phyloP scores from a whole-genome alignment of 2,888 invertebrate genomes.

The Drosophila formosana region DNA sequence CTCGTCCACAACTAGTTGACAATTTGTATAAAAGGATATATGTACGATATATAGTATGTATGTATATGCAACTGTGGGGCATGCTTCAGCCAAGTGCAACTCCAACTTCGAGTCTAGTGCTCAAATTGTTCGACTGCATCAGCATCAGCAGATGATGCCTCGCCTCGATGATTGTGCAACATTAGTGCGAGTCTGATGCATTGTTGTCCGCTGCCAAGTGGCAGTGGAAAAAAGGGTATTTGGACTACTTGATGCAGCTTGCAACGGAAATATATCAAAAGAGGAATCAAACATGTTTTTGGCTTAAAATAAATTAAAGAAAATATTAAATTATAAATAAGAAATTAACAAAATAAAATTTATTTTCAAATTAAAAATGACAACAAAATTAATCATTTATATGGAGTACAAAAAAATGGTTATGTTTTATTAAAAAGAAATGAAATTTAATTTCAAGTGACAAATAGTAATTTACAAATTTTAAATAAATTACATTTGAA shows the following conservation, averaged over 20 bases:
- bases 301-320: too few relatives aligned
- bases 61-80: conserved; percentile 3
- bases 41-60: too few relatives aligned
- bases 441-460: too few relatives aligned
- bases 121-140: conserved; percentile 11
- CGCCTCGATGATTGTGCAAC: conserved; percentile 59
- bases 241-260: conserved; percentile 5
- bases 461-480: too few relatives aligned
- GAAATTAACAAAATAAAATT: too few relatives aligned
- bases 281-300: too few relatives aligned
- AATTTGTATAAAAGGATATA: conserved; percentile 71
- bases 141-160: conserved; percentile 18
- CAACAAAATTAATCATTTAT: too few relatives aligned
- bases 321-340: too few relatives aligned
- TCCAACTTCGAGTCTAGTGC: conserved; percentile 18
- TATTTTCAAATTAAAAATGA: too few relatives aligned
- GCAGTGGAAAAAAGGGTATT: not conserved
- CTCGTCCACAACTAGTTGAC: conserved; percentile 54
- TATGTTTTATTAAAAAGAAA: too few relatives aligned
- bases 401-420: too few relatives aligned
- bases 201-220: conserved; percentile 28
- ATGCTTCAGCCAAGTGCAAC: conserved; percentile 11
- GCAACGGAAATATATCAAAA: not conserved
- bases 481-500: too few relatives aligned
- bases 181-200: conserved; percentile 52